A percentile compares a stretch with the other conserved stretches of the same genome.
Conservation (phyloP, 2,113 vertebrate species). For the Sapayoa aenigma region DNA sequence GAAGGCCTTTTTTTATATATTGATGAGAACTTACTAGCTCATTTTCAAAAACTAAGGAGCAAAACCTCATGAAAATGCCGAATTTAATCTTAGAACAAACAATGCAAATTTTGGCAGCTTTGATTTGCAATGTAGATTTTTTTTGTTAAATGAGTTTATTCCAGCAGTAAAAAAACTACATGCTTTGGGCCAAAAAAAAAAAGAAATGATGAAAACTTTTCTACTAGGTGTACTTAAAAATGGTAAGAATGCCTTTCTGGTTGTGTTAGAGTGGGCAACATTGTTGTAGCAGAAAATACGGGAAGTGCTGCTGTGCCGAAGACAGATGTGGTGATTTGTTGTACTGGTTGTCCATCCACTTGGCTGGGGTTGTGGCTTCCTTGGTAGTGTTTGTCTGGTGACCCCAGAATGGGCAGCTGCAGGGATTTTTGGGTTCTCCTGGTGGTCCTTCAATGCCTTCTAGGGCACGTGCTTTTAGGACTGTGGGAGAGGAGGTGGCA, state of each 20-base stretch:
- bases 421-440: not conserved
- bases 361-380: not conserved
- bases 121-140: not conserved
- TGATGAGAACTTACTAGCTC: not conserved
- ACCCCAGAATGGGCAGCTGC: not conserved
- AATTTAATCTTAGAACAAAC: not conserved
- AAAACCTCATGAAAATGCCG: not conserved
- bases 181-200: not conserved
- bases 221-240: not conserved
- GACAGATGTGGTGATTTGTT: not conserved
- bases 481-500: rapidly evolving
- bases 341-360: not conserved
- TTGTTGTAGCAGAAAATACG: not conserved
- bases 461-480: not conserved
- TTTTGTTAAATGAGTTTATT: not conserved
- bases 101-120: not conserved
- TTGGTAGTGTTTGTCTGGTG: not conserved
- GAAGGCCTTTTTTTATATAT: not conserved
- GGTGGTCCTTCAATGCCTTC: not conserved
- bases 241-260: not conserved
- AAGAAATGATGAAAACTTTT: not conserved
- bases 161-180: not conserved
- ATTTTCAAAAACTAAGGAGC: not conserved
- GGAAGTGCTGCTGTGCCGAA: not conserved
- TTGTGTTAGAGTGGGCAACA: not conserved